Evolutionary conservation across 2,113 vertebrate species (phyloP).

Genomic region (Tiliqua scincoides): DNA sequence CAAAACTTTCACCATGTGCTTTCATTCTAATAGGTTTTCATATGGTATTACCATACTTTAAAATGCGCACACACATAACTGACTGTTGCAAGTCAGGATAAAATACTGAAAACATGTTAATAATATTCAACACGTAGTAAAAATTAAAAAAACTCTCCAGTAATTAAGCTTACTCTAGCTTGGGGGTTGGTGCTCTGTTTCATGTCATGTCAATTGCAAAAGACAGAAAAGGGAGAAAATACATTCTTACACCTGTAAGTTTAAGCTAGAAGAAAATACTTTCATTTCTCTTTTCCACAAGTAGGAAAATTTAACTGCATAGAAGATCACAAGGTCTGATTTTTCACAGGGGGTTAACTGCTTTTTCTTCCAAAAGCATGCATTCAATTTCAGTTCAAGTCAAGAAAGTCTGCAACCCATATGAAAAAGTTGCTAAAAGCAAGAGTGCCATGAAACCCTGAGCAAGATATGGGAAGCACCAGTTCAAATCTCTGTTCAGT

Average conservation of each 20-base stretch:
- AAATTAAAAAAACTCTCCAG: not conserved
- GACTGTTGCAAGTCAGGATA: not conserved
- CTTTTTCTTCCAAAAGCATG: not conserved
- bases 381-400: not conserved
- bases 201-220: not conserved
- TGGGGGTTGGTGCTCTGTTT: not conserved
- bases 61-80: not conserved
- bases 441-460: not conserved
- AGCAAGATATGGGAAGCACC: not conserved
- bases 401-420: not conserved
- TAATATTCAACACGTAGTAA: not conserved
- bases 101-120: too few relatives aligned
- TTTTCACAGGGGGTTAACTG: not conserved
- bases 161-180: not conserved
- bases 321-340: constrained; percentile 18
- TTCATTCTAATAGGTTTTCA: not conserved
- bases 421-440: not conserved
- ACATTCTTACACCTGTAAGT: not conserved
- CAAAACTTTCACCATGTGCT: not conserved
- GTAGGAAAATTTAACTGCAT: not conserved
- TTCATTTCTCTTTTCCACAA: not conserved
- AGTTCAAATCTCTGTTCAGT: not conserved
- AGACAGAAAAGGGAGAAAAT: not conserved
- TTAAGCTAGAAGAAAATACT: accelerated
- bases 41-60: not conserved